Evolutionary conservation across 2,113 vertebrate species (phyloP).

Genomic region (Apodemus sylvaticus): DNA sequence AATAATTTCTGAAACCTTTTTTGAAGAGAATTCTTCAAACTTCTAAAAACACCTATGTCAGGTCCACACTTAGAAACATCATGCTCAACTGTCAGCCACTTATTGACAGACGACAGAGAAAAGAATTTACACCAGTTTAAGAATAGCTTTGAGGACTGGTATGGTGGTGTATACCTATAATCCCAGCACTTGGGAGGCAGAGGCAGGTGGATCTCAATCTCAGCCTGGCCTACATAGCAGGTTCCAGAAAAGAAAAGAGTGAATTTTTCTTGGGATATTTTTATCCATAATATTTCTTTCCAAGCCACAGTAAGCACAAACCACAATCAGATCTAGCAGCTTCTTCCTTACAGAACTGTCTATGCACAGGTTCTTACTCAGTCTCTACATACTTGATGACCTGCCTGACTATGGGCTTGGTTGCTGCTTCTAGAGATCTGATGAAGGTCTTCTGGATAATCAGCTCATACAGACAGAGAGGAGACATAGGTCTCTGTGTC

Average conservation of each 20-base stretch:
- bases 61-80: background rate
- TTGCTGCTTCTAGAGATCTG: background rate
- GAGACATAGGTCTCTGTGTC: background rate
- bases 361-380: background rate
- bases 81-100: background rate
- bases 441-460: background rate
- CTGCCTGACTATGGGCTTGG: background rate
- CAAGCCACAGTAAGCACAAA: background rate
- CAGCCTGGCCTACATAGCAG: background rate
- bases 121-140: background rate
- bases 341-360: background rate
- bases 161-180: background rate
- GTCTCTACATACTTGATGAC: background rate
- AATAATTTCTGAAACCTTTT: background rate
- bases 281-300: background rate
- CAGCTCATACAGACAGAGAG: background rate
- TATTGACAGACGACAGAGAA: background rate
- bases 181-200: background rate
- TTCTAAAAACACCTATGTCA: background rate
- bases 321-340: background rate
- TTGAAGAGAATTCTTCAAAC: slow-evolving; percentile 2
- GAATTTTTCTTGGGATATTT: background rate
- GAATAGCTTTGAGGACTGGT: background rate
- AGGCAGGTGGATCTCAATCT: background rate
- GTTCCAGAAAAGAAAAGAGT: background rate